Base-by-base conservation (phyloP, 2,888 invertebrate genomes). In the Hypena proboscidalis region DNA sequence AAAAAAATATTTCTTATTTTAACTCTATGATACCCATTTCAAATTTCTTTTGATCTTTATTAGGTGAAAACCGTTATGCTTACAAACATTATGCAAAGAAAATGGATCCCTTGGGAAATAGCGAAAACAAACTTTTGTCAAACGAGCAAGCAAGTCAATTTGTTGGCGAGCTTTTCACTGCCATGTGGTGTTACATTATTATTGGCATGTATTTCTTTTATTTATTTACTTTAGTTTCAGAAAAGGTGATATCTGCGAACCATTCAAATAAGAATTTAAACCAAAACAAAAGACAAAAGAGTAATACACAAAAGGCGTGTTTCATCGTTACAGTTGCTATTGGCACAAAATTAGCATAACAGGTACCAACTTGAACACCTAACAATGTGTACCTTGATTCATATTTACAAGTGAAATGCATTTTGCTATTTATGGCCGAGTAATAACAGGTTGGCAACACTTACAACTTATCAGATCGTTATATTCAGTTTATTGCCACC, bases 391-490 rank as follows among this genome's bases (percentile, higher is more conserved):
- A 29, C 44, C 43, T 43, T 53, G 55, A 58, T 61, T 48, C 47
- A 49, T 55, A 63, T 53, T 50, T 53, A 47, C 46, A 64, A 55
- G 56, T 57, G 41, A 55, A 57, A 55, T 58, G 54, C 52, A 57
- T 45, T 49, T 43, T 20, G 48, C 64, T 74, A 69, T 71, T 75
- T 70, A 72, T 58, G 65, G 56, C 52, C 39, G 42, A 38, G 37
- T 72, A 74, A 75, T 74, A 70, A 73, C 65, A 44, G 67, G 65
- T 58, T 54, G 56, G 51, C 57, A 56, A 55, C 53, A 50, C 52
- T 54, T 61, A 48, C 50, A 58, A 55, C 49, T 58, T 71, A 73
- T 74, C 70, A 65, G 68, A 74, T 70, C 55, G 54, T 62, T 60
- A 53, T 56, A 44, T 65, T 52, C 43, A 67, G 60, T 72, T 72